Evolutionary conservation across 2,888 invertebrate species (phyloP), one percentile per base, ranked within the genome.

Genomic region (Neoitamus cyanurus): DNA sequence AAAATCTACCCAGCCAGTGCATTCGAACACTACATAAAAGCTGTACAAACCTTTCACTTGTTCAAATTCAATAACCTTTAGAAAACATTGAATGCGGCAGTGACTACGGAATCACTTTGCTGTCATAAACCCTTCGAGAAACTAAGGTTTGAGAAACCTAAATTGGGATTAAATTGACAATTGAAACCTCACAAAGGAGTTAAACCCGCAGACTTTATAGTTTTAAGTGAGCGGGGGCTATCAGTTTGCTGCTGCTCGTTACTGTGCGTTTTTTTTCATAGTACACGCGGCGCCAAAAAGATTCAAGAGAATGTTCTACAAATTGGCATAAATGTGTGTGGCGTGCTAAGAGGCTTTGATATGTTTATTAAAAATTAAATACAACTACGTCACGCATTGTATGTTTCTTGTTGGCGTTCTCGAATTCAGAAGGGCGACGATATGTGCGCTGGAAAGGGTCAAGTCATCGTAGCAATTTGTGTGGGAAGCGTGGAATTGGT

Each of bases 81-180:
- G 4, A 42, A 3, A 11, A 13, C 6, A 37, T 13, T 11, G 37
- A 13, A 13, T 7, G n/a, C 48, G n/a, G 48, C 20, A 20, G 20
- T 20, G 48, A 34, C 34, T 72, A 7, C 28, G 13, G 20, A 72
- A 31, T 15, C 34, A 31, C 15, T 30, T 34, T 28, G 7, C 58
- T 6, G 6, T 6, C 2, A 58, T 0, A n/a, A 34, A 72, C 48
- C 20, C 58, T 58, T 20, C 58, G 2, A 58, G 58, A 58, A 25
- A 7, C 58, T 11, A 58, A 31, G 37, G 30, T 15, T 31, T 58
- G 7, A 58, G 31, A 48, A 34, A 30, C 30, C 34, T 34, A 31
- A 58, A 20, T 37, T 80, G 58, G 78, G 78, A 80, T 80, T 80
- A 80, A 28, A 80, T 80, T 80, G 48, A 80, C 48, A 80, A 80